Evolutionary conservation across 2,888 invertebrate species (phyloP).

Genomic region (Taenaris catops): DNA sequence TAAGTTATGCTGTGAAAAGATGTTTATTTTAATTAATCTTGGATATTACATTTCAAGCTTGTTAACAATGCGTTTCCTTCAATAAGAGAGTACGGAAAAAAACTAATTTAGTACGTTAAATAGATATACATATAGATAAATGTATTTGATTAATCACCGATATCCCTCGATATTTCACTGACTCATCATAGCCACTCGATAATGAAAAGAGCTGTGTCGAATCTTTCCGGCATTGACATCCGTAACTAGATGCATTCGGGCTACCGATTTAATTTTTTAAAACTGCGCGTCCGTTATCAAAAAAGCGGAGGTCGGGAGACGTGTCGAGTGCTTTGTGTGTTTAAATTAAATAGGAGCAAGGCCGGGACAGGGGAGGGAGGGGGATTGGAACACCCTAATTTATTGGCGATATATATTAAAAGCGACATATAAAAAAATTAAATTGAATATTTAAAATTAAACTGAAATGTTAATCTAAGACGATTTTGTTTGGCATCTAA

Average conservation of each 20-base stretch:
- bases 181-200: constrained; percentile 15
- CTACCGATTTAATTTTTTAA: constrained; percentile 39
- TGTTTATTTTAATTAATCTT: neutral
- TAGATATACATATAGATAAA: neutral
- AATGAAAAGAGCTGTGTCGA: constrained; percentile 33
- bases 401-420: too few species aligned
- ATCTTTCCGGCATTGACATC: constrained; percentile 38
- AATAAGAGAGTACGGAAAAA: constrained; percentile 6
- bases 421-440: too few species aligned
- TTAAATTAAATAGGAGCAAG: constrained; percentile 67
- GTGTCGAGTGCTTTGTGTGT: constrained; percentile 69
- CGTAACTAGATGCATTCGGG: constrained; percentile 39
- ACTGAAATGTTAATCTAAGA: too few species aligned
- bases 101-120: constrained; percentile 14
- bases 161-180: constrained; percentile 12
- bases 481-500: too few species aligned
- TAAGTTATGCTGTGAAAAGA: too few species aligned
- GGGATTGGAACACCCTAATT: too few species aligned
- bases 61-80: neutral
- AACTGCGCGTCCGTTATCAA: constrained; percentile 55
- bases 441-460: too few species aligned
- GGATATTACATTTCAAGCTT: constrained; percentile 3
- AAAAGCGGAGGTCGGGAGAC: constrained; percentile 58
- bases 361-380: constrained; percentile 31
- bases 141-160: constrained; percentile 15